Evolutionary conservation across 1,140 invertebrate genomes (phyloP), one percentile per base, ranked within the genome.

Genomic region (Drosophila kurseongensis): DNA sequence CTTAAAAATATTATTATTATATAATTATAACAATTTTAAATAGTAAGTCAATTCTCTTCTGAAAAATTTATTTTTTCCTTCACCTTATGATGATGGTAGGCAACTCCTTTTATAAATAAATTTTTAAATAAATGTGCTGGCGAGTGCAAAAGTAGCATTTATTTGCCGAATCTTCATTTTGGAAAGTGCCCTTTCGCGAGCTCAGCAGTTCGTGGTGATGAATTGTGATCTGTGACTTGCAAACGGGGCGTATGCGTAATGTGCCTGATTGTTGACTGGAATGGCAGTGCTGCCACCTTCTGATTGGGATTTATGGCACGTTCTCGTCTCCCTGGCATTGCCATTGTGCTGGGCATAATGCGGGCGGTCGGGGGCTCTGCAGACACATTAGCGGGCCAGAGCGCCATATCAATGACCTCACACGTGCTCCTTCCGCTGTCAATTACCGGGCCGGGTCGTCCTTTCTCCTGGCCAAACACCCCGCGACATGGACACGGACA

Each of bases 291-390:
- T 38, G 60, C 57, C 61, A 58, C 57, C 57, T 59, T 58, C 62
- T 80, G 80, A 84, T 85, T 84, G 77, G 66, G 76, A 84, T 85
- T 84, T 84, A 84, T 84, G 78, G 81, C 80, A 84, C 80, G 80
- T 84, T 65, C 51, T 65, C 41, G 50, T 40, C 66, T 69, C 69
- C 66, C 67, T 66, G 56, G 63, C 65, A 48, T 58, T 61, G 48
- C 78, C 65, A 69, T 56, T 62, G 71, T 76, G 45, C 27, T 41
- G n/a, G 35, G 45, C 54, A 59, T 68, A 50, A 77, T 77, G 67
- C 73, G 47, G 50, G 36, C 5, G 41, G 7, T 32, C 29, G 29
- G 3, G 48, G 29, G 27, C 4, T 16, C 9, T 6, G 50, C 55
- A 35, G 63, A 42, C 76, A 79, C 68, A 80, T 80, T 79, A 80